Evolutionary conservation across 1,140 invertebrate species (phyloP).

Genomic region (Lepidurus apus): DNA sequence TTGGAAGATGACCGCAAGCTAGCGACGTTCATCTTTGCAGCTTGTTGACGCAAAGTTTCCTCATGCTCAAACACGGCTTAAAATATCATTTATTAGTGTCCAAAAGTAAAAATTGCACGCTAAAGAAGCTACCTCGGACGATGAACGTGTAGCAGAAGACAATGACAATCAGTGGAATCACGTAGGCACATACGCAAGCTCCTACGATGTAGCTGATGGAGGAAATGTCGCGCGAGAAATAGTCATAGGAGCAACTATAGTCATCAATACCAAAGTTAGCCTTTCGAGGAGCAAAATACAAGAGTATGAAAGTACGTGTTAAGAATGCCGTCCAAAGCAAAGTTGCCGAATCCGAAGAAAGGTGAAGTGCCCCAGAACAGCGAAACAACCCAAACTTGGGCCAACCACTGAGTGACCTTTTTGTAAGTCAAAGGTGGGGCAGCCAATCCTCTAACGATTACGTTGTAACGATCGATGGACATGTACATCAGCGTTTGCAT

Average conservation of each 20-base stretch:
- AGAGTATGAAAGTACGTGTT: slow-evolving; percentile 32
- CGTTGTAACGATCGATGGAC: slow-evolving; percentile 43
- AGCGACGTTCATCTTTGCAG: slow-evolving; percentile 88
- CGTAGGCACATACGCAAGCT: slow-evolving; percentile 65
- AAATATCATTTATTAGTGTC: not conserved
- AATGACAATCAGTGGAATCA: slow-evolving; percentile 62
- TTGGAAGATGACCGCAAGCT: slow-evolving; percentile 68
- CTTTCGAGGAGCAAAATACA: slow-evolving; percentile 67
- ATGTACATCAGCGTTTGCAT: slow-evolving; percentile 41
- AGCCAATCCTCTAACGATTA: slow-evolving; percentile 42
- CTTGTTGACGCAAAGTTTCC: slow-evolving; percentile 51
- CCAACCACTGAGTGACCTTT: slow-evolving; percentile 38
- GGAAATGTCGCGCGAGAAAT: slow-evolving; percentile 59
- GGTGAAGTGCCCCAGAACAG: slow-evolving; percentile 40
- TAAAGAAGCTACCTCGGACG: slow-evolving; percentile 46
- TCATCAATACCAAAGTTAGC: slow-evolving; percentile 53
- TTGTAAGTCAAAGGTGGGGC: slow-evolving; percentile 39
- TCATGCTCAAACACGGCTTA: slow-evolving; percentile 47
- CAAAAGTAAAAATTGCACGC: not conserved
- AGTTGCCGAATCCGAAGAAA: slow-evolving; percentile 42
- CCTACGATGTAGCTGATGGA: slow-evolving; percentile 62
- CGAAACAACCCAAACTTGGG: slow-evolving; percentile 39
- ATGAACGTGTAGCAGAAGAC: slow-evolving; percentile 74
- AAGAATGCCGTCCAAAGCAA: slow-evolving; percentile 40
- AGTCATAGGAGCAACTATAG: slow-evolving; percentile 79